A percentile compares a stretch with the other conserved stretches of the same genome.
Conservation (phyloP, 2,113 vertebrate genomes). For the Lepus timidus region DNA sequence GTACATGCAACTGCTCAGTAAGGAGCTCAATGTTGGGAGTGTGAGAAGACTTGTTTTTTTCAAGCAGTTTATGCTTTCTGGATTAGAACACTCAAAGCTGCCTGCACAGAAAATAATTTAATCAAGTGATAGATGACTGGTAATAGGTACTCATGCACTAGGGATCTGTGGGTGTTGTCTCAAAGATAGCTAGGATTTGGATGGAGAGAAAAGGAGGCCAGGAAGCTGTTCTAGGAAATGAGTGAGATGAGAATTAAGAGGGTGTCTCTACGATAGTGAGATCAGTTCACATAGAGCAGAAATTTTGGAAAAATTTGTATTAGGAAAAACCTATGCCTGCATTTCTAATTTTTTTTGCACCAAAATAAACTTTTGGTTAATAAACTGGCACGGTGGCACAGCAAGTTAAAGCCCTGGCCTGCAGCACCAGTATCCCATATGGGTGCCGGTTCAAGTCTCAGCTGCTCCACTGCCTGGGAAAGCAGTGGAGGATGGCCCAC, state of each 20-base stretch:
- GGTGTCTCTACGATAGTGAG: background rate
- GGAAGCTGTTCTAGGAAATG: constrained; percentile 27
- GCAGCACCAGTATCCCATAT: no score
- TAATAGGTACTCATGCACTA: constrained; percentile 8
- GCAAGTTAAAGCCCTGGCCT: no score
- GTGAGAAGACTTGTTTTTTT: background rate
- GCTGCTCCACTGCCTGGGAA: no score
- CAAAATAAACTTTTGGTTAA: no score
- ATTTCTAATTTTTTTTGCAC: no score
- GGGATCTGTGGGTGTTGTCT: background rate
- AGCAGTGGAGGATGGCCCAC: no score
- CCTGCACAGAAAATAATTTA: constrained; percentile 35
- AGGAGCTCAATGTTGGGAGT: background rate
- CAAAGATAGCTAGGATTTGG: constrained; percentile 39
- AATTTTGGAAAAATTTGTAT: no score
- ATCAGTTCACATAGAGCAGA: background rate
- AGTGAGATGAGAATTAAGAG: background rate
- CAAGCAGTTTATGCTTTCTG: constrained; percentile 45
- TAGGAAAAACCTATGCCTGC: no score
- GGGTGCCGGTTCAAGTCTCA: no score
- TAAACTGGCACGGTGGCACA: no score
- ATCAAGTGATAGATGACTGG: background rate
- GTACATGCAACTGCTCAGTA: background rate
- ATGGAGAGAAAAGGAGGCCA: background rate
- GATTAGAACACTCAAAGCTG: constrained; percentile 26